Evolutionary conservation across 2,888 invertebrate species (phyloP).

Genomic region (Drosophila pegasa): DNA sequence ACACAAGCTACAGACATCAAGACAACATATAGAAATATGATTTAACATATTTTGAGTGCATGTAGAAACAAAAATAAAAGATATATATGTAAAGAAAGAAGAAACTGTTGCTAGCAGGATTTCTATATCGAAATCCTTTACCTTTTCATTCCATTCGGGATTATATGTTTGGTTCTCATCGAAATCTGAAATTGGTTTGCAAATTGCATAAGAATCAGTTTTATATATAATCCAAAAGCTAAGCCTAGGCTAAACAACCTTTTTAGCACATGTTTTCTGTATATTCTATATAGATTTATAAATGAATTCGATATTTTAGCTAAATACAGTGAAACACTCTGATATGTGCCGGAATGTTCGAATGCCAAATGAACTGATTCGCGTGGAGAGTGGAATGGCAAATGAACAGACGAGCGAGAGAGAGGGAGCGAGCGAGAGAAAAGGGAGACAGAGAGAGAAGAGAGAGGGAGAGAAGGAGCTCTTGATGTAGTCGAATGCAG

Average conservation of each 20-base stretch:
- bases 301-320: slow-evolving; percentile 11
- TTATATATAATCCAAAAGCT: slow-evolving; percentile 9
- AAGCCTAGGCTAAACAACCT: slow-evolving; percentile 12
- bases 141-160: slow-evolving; percentile 85
- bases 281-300: slow-evolving; percentile 23
- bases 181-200: slow-evolving; percentile 84
- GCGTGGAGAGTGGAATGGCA: slow-evolving; percentile 14
- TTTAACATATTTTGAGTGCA: slow-evolving; percentile 54
- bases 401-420: slow-evolving; percentile 18
- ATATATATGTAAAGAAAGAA: slow-evolving; percentile 35
- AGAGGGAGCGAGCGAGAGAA: slow-evolving; percentile 3
- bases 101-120: slow-evolving; percentile 48
- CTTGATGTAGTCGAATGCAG: slow-evolving; percentile 21
- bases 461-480: not conserved
- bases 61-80: slow-evolving; percentile 28
- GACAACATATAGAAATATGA: slow-evolving; percentile 16
- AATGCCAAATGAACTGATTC: slow-evolving; percentile 17
- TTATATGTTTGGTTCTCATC: slow-evolving; percentile 84
- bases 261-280: slow-evolving; percentile 4
- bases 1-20: slow-evolving; percentile 41
- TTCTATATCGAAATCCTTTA: slow-evolving; percentile 75
- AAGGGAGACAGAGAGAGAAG: not conserved
- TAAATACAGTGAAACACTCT: slow-evolving; percentile 26
- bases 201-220: slow-evolving; percentile 60
- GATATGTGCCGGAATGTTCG: slow-evolving; percentile 36